Base-by-base conservation (phyloP, 1,140 invertebrate species). In the Cydia strobilella region DNA sequence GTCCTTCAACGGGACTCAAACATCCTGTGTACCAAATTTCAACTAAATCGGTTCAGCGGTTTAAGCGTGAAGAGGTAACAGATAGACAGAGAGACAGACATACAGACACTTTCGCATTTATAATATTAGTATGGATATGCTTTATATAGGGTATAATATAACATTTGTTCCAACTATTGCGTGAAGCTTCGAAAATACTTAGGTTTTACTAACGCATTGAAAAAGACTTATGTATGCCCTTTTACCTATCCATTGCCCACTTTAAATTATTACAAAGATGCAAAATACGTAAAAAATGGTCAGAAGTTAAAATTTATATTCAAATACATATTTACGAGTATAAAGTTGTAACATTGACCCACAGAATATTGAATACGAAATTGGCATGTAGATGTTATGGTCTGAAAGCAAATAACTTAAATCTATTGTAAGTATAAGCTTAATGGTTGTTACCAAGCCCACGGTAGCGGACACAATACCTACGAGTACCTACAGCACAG, bases 401-500 rank as follows among this genome's bases (percentile, higher is more conserved):
- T 59, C 54, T 7, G 23, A 59, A 59, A 59, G 54, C 54, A 59
- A 23, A 59, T 59, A 59, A 59, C 54, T 59, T 59, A 59, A 59
- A 59, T 10, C 20, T 59, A 59, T 59, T 59, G 54, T n/a, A n/a
- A n/a, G n/a, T 59, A 59, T 59, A 23, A 59, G 54, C 54, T 59
- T 59, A 31, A 66, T 66, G 65, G 51, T 72, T 77, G 80, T 81
- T 83, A 76, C 79, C 76, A 80, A 45, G 78, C 74, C 72, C 74
- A 81, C 78, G 72, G 77, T 78, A 84, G 81, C 79, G 65, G 62
- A 72, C 76, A 74, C 13, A 20, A 9, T 31, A 25, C n/a, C n/a
- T n/a, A n/a, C n/a, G n/a, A n/a, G n/a, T 74, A 77, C 79, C 76
- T 75, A 77, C 76, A 78, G 75, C 74, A 79, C 74, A 73, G 73